Base-by-base conservation (phyloP, 2,888 invertebrate species). In the Xestia sexstrigata region DNA sequence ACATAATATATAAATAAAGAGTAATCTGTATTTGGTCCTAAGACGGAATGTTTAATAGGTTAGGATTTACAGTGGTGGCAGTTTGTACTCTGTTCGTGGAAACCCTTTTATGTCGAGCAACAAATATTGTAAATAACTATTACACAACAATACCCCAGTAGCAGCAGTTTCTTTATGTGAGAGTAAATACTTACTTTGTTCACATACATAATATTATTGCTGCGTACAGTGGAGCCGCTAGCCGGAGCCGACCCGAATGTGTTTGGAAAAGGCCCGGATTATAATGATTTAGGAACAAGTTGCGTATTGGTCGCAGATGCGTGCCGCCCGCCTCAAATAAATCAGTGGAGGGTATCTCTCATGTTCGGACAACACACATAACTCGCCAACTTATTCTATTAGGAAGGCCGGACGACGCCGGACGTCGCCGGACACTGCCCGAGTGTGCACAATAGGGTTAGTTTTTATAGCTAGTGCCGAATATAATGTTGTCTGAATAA, bases 401-500 rank as follows among this genome's bases (percentile, higher is more conserved):
- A 85, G 70, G 39, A 60, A 70, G 58, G 52, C 63, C 52, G 74
- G 60, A 35, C 47, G 81, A 39, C 67, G 60, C 67, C 63, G 70
- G 70, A 67, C 70, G 39, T 13, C 60, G 58, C 39, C 72, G 76
- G 58, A 52, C 78, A 55, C 30, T 47, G 55, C 62, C 68, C 87
- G 78, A 81, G 82, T 87, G 86, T 79, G 69, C 47, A 69, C 80
- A 82, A 87, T 88, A 83, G 78, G 75, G 42, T 68, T 78, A 79
- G 87, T 88, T 88, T 88, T 85, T 88, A 83, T 85, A 76, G 68
- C 72, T 68, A 78, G 79, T 26, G 71, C 70, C 79, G 74, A 81
- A 81, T 88, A 86, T 88, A 81, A 88, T 87, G 82, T 83, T 76
- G 81, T 84, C 79, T 80, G 78, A 81, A 88, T 84, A 84, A 81